Evolutionary conservation across 2,113 vertebrate genomes (phyloP).

Genomic region (Stegastes partitus): DNA sequence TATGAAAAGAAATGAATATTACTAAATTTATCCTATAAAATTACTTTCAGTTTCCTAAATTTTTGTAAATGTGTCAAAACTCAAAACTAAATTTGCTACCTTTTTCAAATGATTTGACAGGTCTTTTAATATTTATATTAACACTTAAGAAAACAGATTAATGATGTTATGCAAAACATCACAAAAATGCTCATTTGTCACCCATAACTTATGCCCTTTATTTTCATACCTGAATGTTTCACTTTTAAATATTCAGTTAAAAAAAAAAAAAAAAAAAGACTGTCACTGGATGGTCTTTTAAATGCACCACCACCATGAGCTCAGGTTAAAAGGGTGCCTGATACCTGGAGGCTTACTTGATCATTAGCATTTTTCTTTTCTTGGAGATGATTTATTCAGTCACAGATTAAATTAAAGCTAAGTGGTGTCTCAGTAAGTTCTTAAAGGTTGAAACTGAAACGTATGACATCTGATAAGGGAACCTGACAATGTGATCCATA

Average conservation of each 20-base stretch:
- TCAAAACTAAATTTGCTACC: background rate
- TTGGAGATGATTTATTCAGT: conserved; percentile 10
- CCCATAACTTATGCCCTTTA: background rate
- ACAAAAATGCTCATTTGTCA: background rate
- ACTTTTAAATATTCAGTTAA: background rate
- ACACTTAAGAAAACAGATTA: background rate
- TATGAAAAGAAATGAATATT: background rate
- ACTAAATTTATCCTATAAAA: conserved; percentile 9
- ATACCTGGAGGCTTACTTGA: conserved; percentile 2
- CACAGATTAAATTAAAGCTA: conserved; percentile 26
- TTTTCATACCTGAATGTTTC: too few relatives aligned
- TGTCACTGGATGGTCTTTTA: background rate
- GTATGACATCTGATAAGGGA: conserved; percentile 18
- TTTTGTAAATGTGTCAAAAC: background rate
- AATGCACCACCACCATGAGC: background rate
- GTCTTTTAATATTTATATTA: background rate
- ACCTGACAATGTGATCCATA: conserved; percentile 34
- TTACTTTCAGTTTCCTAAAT: background rate
- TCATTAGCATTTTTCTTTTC: conserved; percentile 3
- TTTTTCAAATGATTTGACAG: background rate
- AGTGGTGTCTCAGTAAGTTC: conserved; percentile 23
- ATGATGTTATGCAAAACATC: too few relatives aligned
- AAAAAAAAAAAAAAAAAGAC: too few relatives aligned
- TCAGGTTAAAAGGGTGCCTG: background rate
- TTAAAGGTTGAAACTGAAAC: conserved; percentile 24